phyloP scores from a whole-genome alignment of 2,797 vertebrate genomes.

The Vespertilio murinus region DNA sequence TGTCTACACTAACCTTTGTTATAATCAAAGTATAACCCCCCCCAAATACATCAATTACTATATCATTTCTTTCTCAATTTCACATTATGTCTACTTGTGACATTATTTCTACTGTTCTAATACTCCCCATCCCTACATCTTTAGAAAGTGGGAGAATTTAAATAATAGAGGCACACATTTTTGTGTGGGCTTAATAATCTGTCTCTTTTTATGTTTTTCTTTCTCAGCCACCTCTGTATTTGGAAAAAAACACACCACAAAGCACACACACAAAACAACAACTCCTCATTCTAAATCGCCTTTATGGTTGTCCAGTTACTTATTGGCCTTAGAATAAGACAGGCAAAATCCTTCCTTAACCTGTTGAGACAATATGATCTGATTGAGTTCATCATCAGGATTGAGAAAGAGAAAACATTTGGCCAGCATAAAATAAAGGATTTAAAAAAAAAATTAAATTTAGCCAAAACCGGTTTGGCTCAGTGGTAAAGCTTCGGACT shows the following conservation, averaged over 20 bases:
- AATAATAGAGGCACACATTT: neutral
- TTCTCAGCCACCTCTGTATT: neutral
- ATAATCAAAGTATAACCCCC: neutral
- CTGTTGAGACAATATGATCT: slow-evolving; percentile 60
- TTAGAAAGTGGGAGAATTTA: neutral
- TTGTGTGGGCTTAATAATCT: neutral
- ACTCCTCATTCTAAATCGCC: neutral
- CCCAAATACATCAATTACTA: neutral
- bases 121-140: neutral
- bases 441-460: no score
- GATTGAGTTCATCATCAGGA: slow-evolving; percentile 49
- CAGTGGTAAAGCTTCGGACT: no score
- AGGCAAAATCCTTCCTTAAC: slow-evolving; percentile 67
- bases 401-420: slow-evolving; percentile 54
- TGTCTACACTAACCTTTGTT: slow-evolving; percentile 14
- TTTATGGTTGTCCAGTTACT: slow-evolving; percentile 71
- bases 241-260: neutral
- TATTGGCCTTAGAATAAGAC: slow-evolving; percentile 60
- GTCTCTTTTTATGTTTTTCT: neutral
- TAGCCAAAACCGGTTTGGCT: no score
- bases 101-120: neutral
- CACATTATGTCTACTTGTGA: neutral
- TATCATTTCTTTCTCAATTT: neutral
- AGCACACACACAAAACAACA: neutral
- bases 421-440: slow-evolving; percentile 61